Base-by-base conservation (phyloP, 2,797 vertebrate species). In the Mormyrus hasselquistii region DNA sequence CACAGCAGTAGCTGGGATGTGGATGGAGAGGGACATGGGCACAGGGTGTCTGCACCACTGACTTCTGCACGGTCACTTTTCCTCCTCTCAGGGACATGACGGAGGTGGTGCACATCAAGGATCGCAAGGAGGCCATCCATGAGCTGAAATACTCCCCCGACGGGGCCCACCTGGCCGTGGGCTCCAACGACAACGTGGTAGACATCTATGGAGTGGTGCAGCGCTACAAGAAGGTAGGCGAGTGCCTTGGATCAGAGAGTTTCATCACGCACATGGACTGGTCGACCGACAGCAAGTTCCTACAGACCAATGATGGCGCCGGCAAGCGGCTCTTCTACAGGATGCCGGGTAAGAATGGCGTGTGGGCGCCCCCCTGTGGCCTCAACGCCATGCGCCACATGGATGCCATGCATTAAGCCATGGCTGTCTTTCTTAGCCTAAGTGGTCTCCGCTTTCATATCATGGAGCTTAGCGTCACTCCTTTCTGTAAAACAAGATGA, bases 181-280 rank as follows among this genome's bases (percentile, higher is more conserved):
- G 98, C 83, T 99, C 98, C 92, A 99, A 99, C 89, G 98, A 99
- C 90, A 97, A 97, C 92, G 97, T 97, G 0, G 97, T 99, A 93
- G 98, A 99, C 92, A 94, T 99, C 90, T 99, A 99, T 62, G 97
- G 98, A 0, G 98, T 99, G 92, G 96, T 98, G 92, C 99, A 99
- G 93, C 95, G 98, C 88, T 99, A 99, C 93, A 99, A 99, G 95
- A 99, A 99, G 92, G 96, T 98, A 92, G 98, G 99, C 0, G 99
- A 99, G 93, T 99, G 99, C 94, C 90, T 96, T 79, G 97, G 97
- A 90, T 98, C 97, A 88, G 94, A 93, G 91, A 98, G 97, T 93
- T 98, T 99, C 95, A 99, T 99, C 92, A 99, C 98, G 3, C 98
- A 99, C 93, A 96, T 99, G 97, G 99, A 99, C 93, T 99, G 98